Percentiles rank a stretch among this genome's conserved stretches.
Conservation (phyloP, 2,888 invertebrate species). For the Eristalis pertinax region DNA sequence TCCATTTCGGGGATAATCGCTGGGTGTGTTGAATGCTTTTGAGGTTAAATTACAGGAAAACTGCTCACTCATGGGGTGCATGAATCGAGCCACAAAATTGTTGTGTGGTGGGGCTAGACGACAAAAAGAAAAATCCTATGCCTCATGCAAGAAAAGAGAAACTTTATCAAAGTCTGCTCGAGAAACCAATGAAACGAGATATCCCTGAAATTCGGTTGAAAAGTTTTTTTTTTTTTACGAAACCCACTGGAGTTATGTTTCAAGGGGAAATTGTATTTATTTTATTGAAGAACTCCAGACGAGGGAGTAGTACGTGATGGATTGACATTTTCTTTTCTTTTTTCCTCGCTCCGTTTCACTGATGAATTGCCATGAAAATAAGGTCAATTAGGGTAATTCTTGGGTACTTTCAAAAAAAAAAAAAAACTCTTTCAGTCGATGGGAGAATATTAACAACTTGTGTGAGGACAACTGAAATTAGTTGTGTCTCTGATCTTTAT, state of each 20-base stretch:
- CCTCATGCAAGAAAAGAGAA: not conserved
- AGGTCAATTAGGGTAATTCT: constrained; percentile 1
- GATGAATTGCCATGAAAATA: not conserved
- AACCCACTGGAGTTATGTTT: not conserved
- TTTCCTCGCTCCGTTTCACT: not conserved
- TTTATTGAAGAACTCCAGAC: not conserved
- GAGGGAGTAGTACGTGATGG: not conserved
- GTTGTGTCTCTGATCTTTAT: not conserved
- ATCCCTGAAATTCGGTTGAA: not conserved
- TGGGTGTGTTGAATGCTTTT: not conserved
- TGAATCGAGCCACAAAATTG: not conserved
- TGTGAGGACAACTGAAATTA: not conserved
- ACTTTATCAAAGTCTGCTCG: not conserved
- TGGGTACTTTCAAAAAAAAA: not conserved
- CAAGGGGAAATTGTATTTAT: not conserved
- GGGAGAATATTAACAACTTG: not conserved
- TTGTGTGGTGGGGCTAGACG: not conserved
- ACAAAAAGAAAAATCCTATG: not conserved
- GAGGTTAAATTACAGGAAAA: not conserved
- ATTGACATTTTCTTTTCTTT: not conserved
- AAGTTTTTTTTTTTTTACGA: not conserved
- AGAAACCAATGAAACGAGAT: not conserved
- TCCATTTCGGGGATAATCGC: not conserved
- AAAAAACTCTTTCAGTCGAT: not conserved
- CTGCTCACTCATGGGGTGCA: not conserved